Evolutionary conservation across 2,888 invertebrate species (phyloP), one percentile per base, ranked within the genome.

Genomic region (Sylvicola fuscatus): DNA sequence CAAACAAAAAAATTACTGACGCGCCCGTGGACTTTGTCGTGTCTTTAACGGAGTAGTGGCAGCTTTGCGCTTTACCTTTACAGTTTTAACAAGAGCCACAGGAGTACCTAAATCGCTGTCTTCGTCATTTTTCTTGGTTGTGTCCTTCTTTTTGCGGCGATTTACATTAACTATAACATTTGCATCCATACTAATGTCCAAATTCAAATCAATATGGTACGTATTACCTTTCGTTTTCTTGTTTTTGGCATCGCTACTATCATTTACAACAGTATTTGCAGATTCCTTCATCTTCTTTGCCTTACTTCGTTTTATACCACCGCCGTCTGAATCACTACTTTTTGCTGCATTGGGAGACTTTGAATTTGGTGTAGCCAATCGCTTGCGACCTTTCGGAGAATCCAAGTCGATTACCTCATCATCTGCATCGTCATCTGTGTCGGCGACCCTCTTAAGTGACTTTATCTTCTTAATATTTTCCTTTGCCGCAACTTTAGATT

Each of bases 181-280:
- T n/a, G 58, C 56, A 41, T 59, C 58, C 49, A 57, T 44, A 39
- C 58, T 58, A 4, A 59, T 57, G 42, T 59, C 55, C 26, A 59
- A 39, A 38, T 58, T 57, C 35, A 59, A 53, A 45, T 58, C 57
- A 14, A 59, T 51, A 40, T 58, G 53, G 38, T 57, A 57, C 0
- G 52, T 55, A 44, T 59, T 59, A 3, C 17, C 13, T 2, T 47
- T 48, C 11, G 51, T 46, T 16, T 49, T 51, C 11, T 31, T 34
- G 7, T 49, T 45, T 37, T 53, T 54, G 1, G 55, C 56, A 1
- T 55, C 53, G 4, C 55, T 39, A 27, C 49, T 48, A 37, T 58
- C 52, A 40, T 58, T 58, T 13, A 58, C 46, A 11, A 54, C 47
- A 0, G 55, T 56, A 38, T 49, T 36, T 1, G 42, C 34, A 12